phyloP scores from a whole-genome alignment of 2,797 vertebrate species.

The Xyrichtys novacula region DNA sequence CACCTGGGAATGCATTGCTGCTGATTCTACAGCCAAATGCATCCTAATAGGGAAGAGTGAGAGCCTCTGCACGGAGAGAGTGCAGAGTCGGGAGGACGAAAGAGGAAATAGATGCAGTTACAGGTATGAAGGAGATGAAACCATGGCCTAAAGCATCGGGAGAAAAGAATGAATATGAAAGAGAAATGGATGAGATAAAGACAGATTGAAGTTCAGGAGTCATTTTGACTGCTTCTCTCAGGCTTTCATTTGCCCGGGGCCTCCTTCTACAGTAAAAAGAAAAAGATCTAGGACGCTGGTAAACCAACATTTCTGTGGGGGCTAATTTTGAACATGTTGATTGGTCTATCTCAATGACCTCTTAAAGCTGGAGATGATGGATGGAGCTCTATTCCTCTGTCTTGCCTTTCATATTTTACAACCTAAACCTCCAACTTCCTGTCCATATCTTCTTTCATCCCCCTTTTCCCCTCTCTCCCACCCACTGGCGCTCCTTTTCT shows the following conservation, averaged over 20 bases:
- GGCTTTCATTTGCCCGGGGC: constrained; percentile 27
- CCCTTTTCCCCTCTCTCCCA: neutral
- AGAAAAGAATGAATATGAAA: neutral
- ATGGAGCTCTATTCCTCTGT: constrained; percentile 20
- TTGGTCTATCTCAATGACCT: constrained; percentile 49
- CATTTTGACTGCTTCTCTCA: constrained; percentile 29
- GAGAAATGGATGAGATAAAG: constrained; percentile 11
- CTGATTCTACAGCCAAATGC: constrained; percentile 69
- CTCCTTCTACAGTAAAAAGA: constrained; percentile 31
- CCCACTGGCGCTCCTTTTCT: neutral
- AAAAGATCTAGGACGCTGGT: constrained; percentile 42
- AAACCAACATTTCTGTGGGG: constrained; percentile 40
- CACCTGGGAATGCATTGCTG: constrained; percentile 68
- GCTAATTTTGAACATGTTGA: constrained; percentile 72
- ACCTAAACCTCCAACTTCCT: constrained; percentile 7
- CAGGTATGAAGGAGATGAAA: constrained; percentile 31
- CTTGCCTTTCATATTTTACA: neutral
- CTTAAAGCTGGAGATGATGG: constrained; percentile 23
- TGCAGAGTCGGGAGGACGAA: neutral
- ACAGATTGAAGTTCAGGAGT: constrained; percentile 20
- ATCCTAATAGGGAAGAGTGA: constrained; percentile 61
- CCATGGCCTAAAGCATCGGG: constrained; percentile 1
- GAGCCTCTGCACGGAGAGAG: constrained; percentile 29
- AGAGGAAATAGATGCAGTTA: constrained; percentile 24
- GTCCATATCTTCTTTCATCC: neutral